Evolutionary conservation across 2,113 vertebrate genomes (phyloP).

Genomic region (Bubalus kerabau): DNA sequence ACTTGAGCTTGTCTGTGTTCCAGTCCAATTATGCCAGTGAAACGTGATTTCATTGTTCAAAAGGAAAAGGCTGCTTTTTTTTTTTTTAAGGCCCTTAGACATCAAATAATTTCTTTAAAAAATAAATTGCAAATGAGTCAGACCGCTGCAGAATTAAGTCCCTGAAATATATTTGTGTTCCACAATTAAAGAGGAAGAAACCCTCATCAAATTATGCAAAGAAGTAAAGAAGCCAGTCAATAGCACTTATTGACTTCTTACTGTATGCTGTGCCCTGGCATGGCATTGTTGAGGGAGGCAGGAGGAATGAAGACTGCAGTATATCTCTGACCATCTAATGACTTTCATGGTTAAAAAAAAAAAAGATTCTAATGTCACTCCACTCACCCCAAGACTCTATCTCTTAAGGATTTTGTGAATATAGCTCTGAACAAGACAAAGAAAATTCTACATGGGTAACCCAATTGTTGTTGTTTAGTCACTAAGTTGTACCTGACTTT

Average conservation of each 20-base stretch:
- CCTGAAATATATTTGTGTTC: slow-evolving; percentile 39
- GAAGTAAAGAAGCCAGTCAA: slow-evolving; percentile 16
- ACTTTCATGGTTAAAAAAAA: not conserved
- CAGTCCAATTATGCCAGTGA: slow-evolving; percentile 61
- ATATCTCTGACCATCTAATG: not conserved
- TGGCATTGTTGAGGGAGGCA: not conserved
- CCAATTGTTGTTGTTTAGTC: not conserved
- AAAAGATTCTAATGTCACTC: not conserved
- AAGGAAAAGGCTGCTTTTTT: slow-evolving; percentile 44
- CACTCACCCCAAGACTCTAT: not conserved
- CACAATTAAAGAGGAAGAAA: slow-evolving; percentile 34
- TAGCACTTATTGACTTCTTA: not conserved
- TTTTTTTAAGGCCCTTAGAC: slow-evolving; percentile 28
- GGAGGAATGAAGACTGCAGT: not conserved
- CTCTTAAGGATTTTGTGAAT: not conserved
- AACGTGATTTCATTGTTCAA: slow-evolving; percentile 69
- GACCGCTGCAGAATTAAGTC: slow-evolving; percentile 28
- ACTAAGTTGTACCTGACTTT: not conserved
- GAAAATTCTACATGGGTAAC: not conserved
- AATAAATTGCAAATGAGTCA: slow-evolving; percentile 56
- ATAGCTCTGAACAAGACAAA: not conserved
- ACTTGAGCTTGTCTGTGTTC: slow-evolving; percentile 51
- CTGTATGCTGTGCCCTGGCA: not conserved
- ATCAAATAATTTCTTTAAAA: slow-evolving; percentile 59
- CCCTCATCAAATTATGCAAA: not conserved